phyloP scores from a whole-genome alignment of 2,888 invertebrate species.

The Poecilus cupreus region DNA sequence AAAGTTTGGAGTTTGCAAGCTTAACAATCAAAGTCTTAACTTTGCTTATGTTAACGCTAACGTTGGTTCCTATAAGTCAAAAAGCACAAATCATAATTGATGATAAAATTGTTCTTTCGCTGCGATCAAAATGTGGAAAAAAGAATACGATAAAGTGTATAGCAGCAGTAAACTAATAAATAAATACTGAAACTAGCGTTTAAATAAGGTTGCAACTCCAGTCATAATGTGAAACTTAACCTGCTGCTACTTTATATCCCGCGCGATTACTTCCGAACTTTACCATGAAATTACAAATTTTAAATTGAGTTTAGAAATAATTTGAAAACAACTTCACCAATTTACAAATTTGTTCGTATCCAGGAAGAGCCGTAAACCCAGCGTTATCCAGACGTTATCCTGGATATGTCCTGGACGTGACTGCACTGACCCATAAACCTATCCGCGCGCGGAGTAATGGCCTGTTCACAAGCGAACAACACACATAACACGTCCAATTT shows the following conservation, averaged over 20 bases:
- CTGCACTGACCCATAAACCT: constrained; percentile 8
- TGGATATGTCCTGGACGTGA: constrained; percentile 17
- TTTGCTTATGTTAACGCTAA: no score
- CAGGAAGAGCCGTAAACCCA: not conserved
- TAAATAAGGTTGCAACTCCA: no score
- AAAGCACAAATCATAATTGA: no score
- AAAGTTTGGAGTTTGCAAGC: no score
- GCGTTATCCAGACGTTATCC: not conserved
- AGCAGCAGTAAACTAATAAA: no score
- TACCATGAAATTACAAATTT: not conserved
- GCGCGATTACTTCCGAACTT: not conserved
- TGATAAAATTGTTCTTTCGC: no score
- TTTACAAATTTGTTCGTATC: not conserved
- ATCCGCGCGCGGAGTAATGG: not conserved
- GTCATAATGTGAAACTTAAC: no score
- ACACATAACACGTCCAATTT: constrained; percentile 14
- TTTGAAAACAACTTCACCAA: not conserved
- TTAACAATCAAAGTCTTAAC: no score
- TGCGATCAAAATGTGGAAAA: no score
- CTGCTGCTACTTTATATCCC: not conserved
- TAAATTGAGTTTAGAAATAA: not conserved
- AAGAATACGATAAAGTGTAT: no score
- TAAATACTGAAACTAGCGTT: no score
- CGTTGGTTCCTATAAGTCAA: no score
- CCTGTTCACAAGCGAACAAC: constrained; percentile 1